Evolutionary conservation across 2,797 vertebrate genomes (phyloP), one percentile per base, ranked within the genome.

Genomic region (Lagodon rhomboides): DNA sequence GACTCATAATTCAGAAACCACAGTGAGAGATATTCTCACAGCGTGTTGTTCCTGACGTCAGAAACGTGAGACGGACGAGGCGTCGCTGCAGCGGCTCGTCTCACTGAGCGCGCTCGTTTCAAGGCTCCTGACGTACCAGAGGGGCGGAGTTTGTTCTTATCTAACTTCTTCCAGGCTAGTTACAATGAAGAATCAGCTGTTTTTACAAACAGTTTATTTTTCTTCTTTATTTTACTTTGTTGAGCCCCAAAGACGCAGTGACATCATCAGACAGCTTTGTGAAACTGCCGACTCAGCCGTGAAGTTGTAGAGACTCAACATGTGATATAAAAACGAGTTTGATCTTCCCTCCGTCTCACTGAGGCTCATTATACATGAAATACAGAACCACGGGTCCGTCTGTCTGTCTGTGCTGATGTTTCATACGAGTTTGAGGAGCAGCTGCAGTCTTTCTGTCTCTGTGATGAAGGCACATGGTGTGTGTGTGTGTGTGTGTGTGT

Each of bases 391-490:
- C 6, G 30, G 7, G 30, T 34, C 5, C 1, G 30, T 34, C 5
- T 34, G 30, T 34, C 1, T 5, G 30, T 30, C 30, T 34, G 30
- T 34, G 30, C 30, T 34, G 30, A 34, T 15, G 4, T 6, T 17
- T 20, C 17, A 20, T 15, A 15, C 2, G 4, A 47, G 16, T 47
- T 11, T 43, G 47, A 54, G 2, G 1, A 74, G 59, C 60, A 59
- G 66, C 65, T 69, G 59, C 3, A 7, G 56, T 0, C 34, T 20
- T 18, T 2, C 30, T 34, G 30, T 34, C 30, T 20, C 17, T 70
- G 56, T 79, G 62, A 71, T 75, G 62, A 89, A 90, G 85, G 89
- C 85, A 85, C 80, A 27, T 79, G 43, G 59, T 58, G 78, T 30
- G 68, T 54, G 43, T 59, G 1, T 25, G 55, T 80, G 61, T 74